Conservation (phyloP, 1,140 invertebrate species). For the Zaprionus davidi region DNA sequence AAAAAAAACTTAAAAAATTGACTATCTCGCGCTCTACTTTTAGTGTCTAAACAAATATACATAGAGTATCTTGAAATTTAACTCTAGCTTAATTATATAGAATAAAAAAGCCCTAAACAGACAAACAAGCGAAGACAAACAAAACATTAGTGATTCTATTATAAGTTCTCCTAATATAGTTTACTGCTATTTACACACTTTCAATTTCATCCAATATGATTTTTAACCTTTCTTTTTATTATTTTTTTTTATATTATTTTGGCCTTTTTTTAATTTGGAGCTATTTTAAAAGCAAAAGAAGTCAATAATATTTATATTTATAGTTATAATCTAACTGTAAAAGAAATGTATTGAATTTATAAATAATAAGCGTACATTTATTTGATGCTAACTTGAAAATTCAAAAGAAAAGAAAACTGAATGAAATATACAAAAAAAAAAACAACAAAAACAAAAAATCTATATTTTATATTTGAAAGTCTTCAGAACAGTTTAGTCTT, state of each 20-base stretch:
- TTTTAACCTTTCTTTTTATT: constrained; percentile 48
- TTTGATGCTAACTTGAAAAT: constrained; percentile 36
- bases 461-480: constrained; percentile 58
- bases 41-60: constrained; percentile 61
- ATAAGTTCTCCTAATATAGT: constrained; percentile 64
- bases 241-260: constrained; percentile 61
- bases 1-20: constrained; percentile 55
- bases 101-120: constrained; percentile 53
- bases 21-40: constrained; percentile 75
- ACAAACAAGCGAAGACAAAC: constrained; percentile 74
- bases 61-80: constrained; percentile 62
- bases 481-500: constrained; percentile 70
- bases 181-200: constrained; percentile 51
- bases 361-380: constrained; percentile 59
- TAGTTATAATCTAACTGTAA: constrained; percentile 66
- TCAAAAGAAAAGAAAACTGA: constrained; percentile 50
- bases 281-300: constrained; percentile 54
- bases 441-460: constrained; percentile 36
- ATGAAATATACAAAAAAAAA: constrained; percentile 55
- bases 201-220: constrained; percentile 58
- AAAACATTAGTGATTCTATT: constrained; percentile 80
- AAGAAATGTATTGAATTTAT: constrained; percentile 79
- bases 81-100: constrained; percentile 72
- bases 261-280: constrained; percentile 62
- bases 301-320: constrained; percentile 71